A percentile compares a stretch with the other conserved stretches of the same genome.
These are phyloP conservation scores for Rhagologus leucostigma DNA, from an alignment of 2,113 vertebrate genomes.

Conservation along the genomic window DNA sequence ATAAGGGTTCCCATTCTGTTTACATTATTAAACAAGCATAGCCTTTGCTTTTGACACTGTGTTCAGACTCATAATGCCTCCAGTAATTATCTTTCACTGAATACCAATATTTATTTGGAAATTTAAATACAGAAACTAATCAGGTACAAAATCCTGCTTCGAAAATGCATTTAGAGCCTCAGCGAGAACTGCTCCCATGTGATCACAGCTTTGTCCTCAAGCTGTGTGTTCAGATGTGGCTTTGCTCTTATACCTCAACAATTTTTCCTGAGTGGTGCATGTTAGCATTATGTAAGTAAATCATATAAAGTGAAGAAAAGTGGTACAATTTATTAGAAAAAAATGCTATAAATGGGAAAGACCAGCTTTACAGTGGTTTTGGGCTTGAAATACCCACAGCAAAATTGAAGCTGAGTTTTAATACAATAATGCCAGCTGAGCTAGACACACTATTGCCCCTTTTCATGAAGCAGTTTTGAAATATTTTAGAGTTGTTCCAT, in stretches of 20 bases:
- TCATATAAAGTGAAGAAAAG: not conserved
- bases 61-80: not conserved
- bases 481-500: not conserved
- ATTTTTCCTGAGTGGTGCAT: not conserved
- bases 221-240: not conserved
- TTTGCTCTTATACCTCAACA: not conserved
- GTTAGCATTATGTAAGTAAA: not conserved
- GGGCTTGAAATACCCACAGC: not conserved
- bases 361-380: not conserved
- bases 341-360: not conserved
- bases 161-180: not conserved
- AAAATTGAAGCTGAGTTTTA: not conserved
- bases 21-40: not conserved
- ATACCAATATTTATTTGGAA: conserved; percentile 35
- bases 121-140: not conserved
- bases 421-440: not conserved
- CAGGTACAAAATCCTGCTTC: conserved; percentile 2
- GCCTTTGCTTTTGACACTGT: conserved; percentile 12
- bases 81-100: not conserved
- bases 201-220: not conserved
- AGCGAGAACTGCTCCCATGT: not conserved
- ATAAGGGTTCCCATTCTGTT: not conserved
- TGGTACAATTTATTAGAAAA: not conserved
- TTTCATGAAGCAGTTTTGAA: not conserved
- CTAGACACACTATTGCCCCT: not conserved